These are phyloP conservation scores for Lepidiolamprologus cunningtoni DNA, from an alignment of 2,113 vertebrate genomes.

Conservation along the genomic window DNA sequence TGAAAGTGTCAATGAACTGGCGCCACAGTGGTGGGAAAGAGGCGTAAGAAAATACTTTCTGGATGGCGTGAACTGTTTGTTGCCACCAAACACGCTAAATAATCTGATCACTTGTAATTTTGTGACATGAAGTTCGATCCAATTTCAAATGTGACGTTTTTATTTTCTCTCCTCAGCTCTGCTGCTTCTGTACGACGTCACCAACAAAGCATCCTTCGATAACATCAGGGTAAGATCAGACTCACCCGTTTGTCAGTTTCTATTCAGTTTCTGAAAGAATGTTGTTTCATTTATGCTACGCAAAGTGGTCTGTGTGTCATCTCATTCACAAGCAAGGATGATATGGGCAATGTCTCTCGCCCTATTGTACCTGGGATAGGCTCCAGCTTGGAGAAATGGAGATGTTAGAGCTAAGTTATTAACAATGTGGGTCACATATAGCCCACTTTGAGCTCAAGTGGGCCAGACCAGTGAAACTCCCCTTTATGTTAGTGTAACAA, in stretches of 20 bases:
- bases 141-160: neutral
- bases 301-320: neutral
- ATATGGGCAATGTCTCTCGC: neutral
- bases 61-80: fast-evolving
- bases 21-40: neutral
- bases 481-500: neutral
- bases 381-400: neutral
- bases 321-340: neutral
- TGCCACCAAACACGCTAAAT: neutral
- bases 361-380: neutral
- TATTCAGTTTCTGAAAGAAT: neutral
- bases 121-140: neutral
- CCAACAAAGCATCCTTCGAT: slow-evolving; percentile 87
- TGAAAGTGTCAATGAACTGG: neutral
- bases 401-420: fast-evolving
- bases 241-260: neutral
- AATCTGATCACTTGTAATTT: neutral
- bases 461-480: neutral
- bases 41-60: neutral
- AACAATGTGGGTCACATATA: neutral
- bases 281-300: neutral
- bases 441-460: neutral
- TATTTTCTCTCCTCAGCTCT: slow-evolving; percentile 71
- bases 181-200: slow-evolving; percentile 86
- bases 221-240: slow-evolving; percentile 80